Percentiles rank a stretch among this genome's conserved stretches.
phyloP scores from a whole-genome alignment of 1,140 invertebrate species.

The Saxidomus purpurata region DNA sequence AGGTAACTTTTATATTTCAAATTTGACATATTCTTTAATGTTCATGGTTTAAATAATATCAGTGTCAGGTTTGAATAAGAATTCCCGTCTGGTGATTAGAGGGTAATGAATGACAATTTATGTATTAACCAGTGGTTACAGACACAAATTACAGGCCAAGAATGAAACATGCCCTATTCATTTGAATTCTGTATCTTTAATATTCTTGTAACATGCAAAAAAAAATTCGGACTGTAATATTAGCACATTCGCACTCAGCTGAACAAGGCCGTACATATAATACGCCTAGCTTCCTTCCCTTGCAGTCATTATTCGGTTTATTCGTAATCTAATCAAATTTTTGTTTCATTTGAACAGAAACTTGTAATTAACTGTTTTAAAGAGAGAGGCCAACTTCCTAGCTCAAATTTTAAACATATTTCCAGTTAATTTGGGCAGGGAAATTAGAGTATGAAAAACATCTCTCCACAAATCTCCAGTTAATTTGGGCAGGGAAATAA shows the following conservation, averaged over 20 bases:
- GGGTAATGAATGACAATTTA: conserved; percentile 7
- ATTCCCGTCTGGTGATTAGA: neutral
- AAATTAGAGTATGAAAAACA: too few species aligned
- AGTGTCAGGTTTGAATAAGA: conserved; percentile 11
- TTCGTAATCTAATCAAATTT: too few species aligned
- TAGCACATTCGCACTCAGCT: neutral
- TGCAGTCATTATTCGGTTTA: too few species aligned
- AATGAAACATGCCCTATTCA: neutral
- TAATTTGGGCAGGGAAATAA: too few species aligned
- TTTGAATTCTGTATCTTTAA: conserved; percentile 18
- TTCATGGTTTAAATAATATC: conserved; percentile 14
- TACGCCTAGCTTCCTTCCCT: neutral
- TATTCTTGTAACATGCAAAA: conserved; percentile 36
- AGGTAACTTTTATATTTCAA: neutral
- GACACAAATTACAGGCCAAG: conserved; percentile 26
- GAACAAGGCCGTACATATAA: neutral
- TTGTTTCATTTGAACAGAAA: too few species aligned
- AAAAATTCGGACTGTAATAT: neutral
- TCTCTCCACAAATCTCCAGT: too few species aligned
- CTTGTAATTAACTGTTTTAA: too few species aligned
- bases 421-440: too few species aligned
- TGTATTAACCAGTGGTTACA: neutral
- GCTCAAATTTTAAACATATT: too few species aligned
- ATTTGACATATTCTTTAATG: neutral
- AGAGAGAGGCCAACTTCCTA: too few species aligned